phyloP scores from a whole-genome alignment of 2,888 invertebrate genomes.

The Lymantria dispar region DNA sequence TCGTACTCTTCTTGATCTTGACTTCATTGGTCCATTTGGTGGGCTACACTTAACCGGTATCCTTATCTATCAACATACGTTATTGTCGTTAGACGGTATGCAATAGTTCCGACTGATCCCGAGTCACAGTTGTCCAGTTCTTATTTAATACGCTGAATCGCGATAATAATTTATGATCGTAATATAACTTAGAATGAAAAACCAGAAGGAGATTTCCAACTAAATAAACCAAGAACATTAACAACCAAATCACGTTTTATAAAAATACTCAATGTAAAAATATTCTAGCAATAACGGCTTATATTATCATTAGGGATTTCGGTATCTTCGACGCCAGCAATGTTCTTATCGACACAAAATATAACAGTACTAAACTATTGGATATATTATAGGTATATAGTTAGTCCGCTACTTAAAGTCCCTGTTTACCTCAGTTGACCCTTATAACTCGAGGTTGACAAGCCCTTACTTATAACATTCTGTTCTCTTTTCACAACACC shows the following conservation, averaged over 20 bases:
- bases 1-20: too few species aligned
- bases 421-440: slow-evolving; percentile 20
- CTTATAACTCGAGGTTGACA: slow-evolving; percentile 27
- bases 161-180: too few species aligned
- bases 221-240: background rate
- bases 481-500: background rate
- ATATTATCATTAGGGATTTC: slow-evolving; percentile 1
- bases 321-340: slow-evolving; percentile 9
- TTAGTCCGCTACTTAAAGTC: slow-evolving; percentile 15
- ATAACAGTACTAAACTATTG: slow-evolving; percentile 21
- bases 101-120: too few species aligned
- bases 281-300: background rate
- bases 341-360: slow-evolving; percentile 16
- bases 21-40: too few species aligned
- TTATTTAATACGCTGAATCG: too few species aligned
- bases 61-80: too few species aligned
- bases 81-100: too few species aligned
- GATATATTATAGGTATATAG: slow-evolving; percentile 19
- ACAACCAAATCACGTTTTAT: slow-evolving; percentile 4
- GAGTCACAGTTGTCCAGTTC: too few species aligned
- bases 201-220: too few species aligned
- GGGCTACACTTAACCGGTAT: too few species aligned
- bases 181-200: too few species aligned
- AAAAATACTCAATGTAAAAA: background rate
- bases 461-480: slow-evolving; percentile 11